Base-by-base conservation (phyloP, 2,113 vertebrate species). In the Menura novaehollandiae region DNA sequence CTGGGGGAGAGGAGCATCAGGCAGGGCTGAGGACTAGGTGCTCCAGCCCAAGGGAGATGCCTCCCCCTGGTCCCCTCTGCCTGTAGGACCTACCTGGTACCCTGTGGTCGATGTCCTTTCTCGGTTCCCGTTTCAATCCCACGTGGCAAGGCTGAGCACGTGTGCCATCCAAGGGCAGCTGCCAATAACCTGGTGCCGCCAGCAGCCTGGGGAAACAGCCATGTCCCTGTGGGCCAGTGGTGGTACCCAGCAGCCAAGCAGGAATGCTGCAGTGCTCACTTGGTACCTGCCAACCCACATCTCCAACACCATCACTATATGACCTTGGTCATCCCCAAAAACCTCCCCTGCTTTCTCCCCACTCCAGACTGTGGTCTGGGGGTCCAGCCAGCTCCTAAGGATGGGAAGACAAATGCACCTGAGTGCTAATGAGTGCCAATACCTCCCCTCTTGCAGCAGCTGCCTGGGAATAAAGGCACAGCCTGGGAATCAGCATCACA, bases 171-270 rank as follows among this genome's bases (percentile, higher is more conserved):
- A 4, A 37, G 22, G 18, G 56, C 37, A 92, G 46, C 53, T 69
- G 55, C 26, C 68, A 12, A 15, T 13, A 55, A 21, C 28, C 19
- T 1, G 0, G 33, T 66, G 87, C 41, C 69, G 66, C 63, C 11
- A 8, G 51, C 27, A 41, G 52, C n/a, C 66, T 69, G 28, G 51
- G 44, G 62, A 49, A 62, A 75, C 66, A 78, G 60, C 56, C 18
- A 0, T 0, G 2, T 41, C 19, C 26, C 43, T 9, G 37, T 0
- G 1, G 51, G 56, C 37, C 3, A 7, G 24, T 2, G 0, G 1
- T 2, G 8, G 74, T 68, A 24, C 41, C 53, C 62, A 39, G 53
- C 30, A 88, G 41, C 44, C 0, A 0, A 46, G 62, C 44, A 52
- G 37, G 60, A 59, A 62, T 79, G 63, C 72, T 93, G 41, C 33